Evolutionary conservation across 1,140 invertebrate species (phyloP), one percentile per base, ranked within the genome.

Genomic region (Microplitis demolitor): DNA sequence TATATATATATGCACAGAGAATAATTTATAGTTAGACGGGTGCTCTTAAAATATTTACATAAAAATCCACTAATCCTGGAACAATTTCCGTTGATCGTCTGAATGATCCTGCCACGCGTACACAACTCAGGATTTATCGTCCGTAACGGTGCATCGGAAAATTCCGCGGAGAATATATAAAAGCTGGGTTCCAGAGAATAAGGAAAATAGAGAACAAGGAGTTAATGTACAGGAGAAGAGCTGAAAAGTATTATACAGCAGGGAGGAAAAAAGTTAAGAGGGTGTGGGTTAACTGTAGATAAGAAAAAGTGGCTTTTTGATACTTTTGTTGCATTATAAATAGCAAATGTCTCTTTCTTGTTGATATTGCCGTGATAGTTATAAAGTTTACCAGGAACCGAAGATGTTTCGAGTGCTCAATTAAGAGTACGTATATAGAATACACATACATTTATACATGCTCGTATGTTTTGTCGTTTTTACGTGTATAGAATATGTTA

Each of bases 331-430:
- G 80, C 78, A 79, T 81, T 81, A 80, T 85, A 85, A 86, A 86
- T 84, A 85, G 82, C 73, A 80, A 74, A 83, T 84, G 83, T 80
- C 79, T 78, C 78, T 51, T 37, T 54, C 80, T 78, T 74, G 76
- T 80, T 82, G 82, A 85, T 85, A 68, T 72, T 61, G 77, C 83
- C 24, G 24, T 24, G 24, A 24, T 24, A 2, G 24, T 24, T 45
- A 11, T 45, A 45, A 11, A 45, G 6, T 45, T 45, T 45, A 45
- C 39, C 5, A 5, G 5, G 39, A 8, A 45, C 39, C 5, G 4
- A 5, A 11, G 39, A 45, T 9, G 11, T 45, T 45, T 45, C 6
- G 11, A 45, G 39, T 45, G 39, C 39, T 45, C 39, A 45, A 45
- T 45, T 45, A 45, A 45, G 39, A 45, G 39, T 45, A 9, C 5